These are phyloP conservation scores for Bufo gargarizans DNA, from an alignment of 2,113 vertebrate species.

Conservation along the genomic window DNA sequence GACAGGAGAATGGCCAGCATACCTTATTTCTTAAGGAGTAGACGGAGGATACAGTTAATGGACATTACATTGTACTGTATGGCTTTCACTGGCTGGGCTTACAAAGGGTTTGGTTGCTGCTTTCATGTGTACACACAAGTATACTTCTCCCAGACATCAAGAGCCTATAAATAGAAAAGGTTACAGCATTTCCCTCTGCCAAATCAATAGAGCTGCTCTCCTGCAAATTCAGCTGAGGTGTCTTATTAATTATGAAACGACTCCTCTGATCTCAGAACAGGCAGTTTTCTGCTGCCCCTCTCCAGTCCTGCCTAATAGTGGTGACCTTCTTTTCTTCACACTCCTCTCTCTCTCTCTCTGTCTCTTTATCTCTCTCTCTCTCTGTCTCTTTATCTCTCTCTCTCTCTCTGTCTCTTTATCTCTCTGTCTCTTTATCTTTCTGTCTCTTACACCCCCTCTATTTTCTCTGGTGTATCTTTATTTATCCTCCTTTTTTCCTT, in stretches of 20 bases:
- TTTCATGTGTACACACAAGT: slow-evolving; percentile 60
- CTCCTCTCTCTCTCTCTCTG: not conserved
- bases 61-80: slow-evolving; percentile 20
- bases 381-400: no score
- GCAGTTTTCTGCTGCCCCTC: slow-evolving; percentile 26
- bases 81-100: slow-evolving; percentile 12
- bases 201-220: slow-evolving; percentile 71
- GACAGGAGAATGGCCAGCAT: not conserved
- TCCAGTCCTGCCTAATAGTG: slow-evolving; percentile 65
- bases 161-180: slow-evolving; percentile 71
- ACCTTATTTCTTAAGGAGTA: not conserved
- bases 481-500: no score
- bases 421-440: no score
- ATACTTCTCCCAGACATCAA: slow-evolving; percentile 64
- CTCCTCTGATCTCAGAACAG: slow-evolving; percentile 63
- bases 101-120: slow-evolving; percentile 58
- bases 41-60: slow-evolving; percentile 35
- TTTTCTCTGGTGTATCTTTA: no score
- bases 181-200: slow-evolving; percentile 65
- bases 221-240: slow-evolving; percentile 67
- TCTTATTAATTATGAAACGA: slow-evolving; percentile 79
- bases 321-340: slow-evolving; percentile 55
- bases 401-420: not conserved
- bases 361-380: not conserved
- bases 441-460: not conserved